These are phyloP conservation scores for Chitala chitala DNA, from an alignment of 2,113 vertebrate genomes.

Conservation along the genomic window DNA sequence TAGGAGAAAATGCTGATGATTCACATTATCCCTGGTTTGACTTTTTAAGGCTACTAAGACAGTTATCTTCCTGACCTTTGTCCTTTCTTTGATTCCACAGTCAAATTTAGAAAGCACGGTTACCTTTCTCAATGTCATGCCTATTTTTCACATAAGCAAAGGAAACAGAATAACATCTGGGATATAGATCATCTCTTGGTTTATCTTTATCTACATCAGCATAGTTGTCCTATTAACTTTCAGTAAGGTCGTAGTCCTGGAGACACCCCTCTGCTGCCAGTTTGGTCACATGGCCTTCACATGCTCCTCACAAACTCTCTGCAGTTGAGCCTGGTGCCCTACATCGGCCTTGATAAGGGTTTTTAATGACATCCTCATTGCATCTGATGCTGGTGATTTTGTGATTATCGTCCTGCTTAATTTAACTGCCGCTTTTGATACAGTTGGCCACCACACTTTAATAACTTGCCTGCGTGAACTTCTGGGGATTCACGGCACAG, in stretches of 20 bases:
- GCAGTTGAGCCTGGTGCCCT: constrained; percentile 35
- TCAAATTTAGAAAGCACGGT: neutral
- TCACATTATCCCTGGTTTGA: neutral
- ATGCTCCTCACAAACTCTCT: constrained; percentile 44
- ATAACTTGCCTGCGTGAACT: too few species aligned
- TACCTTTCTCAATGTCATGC: neutral
- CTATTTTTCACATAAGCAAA: neutral
- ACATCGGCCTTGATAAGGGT: too few species aligned
- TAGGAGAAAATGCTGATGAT: neutral
- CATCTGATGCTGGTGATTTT: too few species aligned
- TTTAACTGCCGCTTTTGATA: too few species aligned
- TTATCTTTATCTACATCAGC: constrained; percentile 26
- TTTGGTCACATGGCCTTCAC: constrained; percentile 42
- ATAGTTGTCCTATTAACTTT: constrained; percentile 25
- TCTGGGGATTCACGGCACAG: too few species aligned
- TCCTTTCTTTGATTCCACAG: neutral
- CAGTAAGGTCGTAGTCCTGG: constrained; percentile 23
- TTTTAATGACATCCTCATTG: too few species aligned
- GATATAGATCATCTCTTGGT: neutral
- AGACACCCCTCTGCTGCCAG: constrained; percentile 41
- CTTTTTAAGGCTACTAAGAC: neutral
- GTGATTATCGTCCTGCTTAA: too few species aligned
- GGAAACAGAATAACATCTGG: neutral
- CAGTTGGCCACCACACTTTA: too few species aligned
- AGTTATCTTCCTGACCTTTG: neutral